A percentile compares a stretch with the other conserved stretches of the same genome.
phyloP scores from a whole-genome alignment of 2,888 invertebrate genomes.

The Salticus scenicus region DNA sequence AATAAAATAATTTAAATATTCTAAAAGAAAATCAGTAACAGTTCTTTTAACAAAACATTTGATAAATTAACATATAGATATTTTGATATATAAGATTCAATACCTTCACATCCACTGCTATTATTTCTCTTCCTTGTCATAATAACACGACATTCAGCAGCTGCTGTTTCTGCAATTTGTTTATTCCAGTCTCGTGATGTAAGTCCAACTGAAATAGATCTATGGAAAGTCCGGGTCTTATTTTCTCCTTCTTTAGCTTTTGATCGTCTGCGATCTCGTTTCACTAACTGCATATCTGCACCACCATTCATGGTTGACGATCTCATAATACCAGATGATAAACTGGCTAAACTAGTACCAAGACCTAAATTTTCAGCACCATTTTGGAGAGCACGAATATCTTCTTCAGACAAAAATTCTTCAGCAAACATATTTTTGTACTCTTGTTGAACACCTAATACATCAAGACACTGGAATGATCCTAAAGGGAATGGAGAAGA shows the following conservation, averaged over 20 bases:
- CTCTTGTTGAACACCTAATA: conserved; percentile 77
- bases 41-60: too few species aligned
- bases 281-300: conserved; percentile 48
- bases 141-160: conserved; percentile 77
- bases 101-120: conserved; percentile 80
- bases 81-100: too few species aligned
- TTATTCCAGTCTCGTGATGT: conserved; percentile 77
- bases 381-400: conserved; percentile 71
- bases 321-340: conserved; percentile 59
- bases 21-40: too few species aligned
- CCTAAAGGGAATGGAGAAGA: conserved; percentile 75
- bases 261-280: conserved; percentile 40
- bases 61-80: too few species aligned
- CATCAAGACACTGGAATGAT: conserved; percentile 80
- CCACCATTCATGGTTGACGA: conserved; percentile 69
- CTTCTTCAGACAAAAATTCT: conserved; percentile 71
- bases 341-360: conserved; percentile 44
- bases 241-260: conserved; percentile 73
- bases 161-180: conserved; percentile 77
- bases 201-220: conserved; percentile 91
- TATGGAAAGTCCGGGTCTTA: conserved; percentile 82
- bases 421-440: conserved; percentile 72
- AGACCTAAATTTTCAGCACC: conserved; percentile 60
- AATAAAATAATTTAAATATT: too few species aligned
- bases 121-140: conserved; percentile 81